These are phyloP conservation scores for Glomeris marginata DNA, from an alignment of 2,888 invertebrate species.

Conservation along the genomic window DNA sequence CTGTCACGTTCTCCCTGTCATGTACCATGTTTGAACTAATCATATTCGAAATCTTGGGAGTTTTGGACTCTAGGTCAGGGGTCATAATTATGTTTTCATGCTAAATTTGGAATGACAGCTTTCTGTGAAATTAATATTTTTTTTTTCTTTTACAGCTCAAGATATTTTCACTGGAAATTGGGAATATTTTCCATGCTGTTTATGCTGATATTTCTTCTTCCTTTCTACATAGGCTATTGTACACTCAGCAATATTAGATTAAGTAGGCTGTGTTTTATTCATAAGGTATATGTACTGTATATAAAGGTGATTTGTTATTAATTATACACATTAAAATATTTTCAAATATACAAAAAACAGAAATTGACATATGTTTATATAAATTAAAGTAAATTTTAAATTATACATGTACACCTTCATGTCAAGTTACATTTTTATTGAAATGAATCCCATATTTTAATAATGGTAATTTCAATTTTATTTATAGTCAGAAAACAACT, in stretches of 20 bases:
- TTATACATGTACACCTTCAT: conserved; percentile 2
- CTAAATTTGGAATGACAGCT: not conserved
- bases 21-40: conserved; percentile 99
- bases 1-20: conserved; percentile 86
- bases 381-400: not conserved
- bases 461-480: too few relatives aligned
- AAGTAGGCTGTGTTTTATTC: conserved; percentile 23
- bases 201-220: conserved; percentile 89
- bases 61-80: conserved; percentile 70
- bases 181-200: conserved; percentile 79
- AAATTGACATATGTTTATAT: too few relatives aligned
- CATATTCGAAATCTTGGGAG: conserved; percentile 94
- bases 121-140: conserved; percentile 2
- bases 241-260: conserved; percentile 69
- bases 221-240: conserved; percentile 91
- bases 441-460: not conserved
- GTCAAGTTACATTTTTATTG: too few relatives aligned
- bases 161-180: conserved; percentile 89
- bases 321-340: too few relatives aligned
- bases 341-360: too few relatives aligned
- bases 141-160: conserved; percentile 46
- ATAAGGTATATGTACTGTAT: not conserved
- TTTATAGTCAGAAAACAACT: conserved; percentile 53
- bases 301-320: too few relatives aligned
- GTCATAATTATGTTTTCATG: conserved; percentile 16